Evolutionary conservation across 1,140 invertebrate species (phyloP), one percentile per base, ranked within the genome.

Genomic region (Drosophila parabipectinata): DNA sequence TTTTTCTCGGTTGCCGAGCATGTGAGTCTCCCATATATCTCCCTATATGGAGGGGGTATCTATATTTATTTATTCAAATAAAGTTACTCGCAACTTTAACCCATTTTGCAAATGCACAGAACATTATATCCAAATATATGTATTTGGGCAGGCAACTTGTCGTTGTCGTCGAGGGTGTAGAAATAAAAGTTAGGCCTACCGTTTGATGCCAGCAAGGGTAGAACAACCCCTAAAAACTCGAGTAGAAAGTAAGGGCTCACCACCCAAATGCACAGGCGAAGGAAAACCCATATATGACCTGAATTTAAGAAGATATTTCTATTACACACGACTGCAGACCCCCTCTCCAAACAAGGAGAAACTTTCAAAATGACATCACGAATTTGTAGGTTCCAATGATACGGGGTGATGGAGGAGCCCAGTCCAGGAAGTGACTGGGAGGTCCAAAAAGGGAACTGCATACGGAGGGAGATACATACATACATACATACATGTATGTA

Each of bases 331-430:
- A 67, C 34, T 21, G 21, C 39, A 32, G 1, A 41, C 63, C 63
- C 59, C 12, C 21, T 3, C 3, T 1, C 41, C 41, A 10, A 44
- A 44, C 50, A 67, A 63, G 62, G 59, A 26, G 14, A 26, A 10
- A 28, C 28, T 59, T 62, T 45, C 3, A n/a, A 51, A 41, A 67
- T 67, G 63, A 67, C 63, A 67, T 67, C 63, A 67, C 48, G 34
- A 24, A 41, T 28, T 30, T 48, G 0, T 6, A 6, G n/a, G 50
- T 4, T 24, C 10, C 26, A 15, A 12, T 37, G 18, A 60, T 28
- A 32, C 8, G 12, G 47, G 39, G 39, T 41, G 1, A 41, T 3
- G 39, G 39, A 7, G 12, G 15, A 58, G 12, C 45, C 34, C 34
- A 37, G 34, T 12, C 34, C 34, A 37, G 34, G 34, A 37, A 12